Base-by-base conservation (phyloP, 2,113 vertebrate genomes). In the Myrmophylax atrothorax region DNA sequence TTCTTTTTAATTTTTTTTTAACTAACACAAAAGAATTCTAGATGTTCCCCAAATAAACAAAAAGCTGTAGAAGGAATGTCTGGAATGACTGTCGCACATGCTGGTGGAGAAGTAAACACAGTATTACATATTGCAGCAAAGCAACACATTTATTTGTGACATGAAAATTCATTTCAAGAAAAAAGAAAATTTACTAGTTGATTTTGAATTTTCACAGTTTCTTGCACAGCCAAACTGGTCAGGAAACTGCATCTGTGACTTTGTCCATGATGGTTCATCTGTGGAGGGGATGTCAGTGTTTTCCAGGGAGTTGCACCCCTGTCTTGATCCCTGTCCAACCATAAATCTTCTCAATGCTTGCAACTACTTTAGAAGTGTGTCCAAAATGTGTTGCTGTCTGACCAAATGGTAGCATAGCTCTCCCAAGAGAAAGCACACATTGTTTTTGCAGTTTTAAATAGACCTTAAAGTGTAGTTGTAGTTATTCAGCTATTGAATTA, bases 31-130 rank as follows among this genome's bases (percentile, higher is more conserved):
- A 90, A 81, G 10, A 37, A 23, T 89, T 87, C 60, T 89, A 60
- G 77, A 60, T 1, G 1, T 90, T 90, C 59, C 53, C 52, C 37
- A 58, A 85, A 96, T 70, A 96, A 93, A 94, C 76, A 94, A 89
- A 96, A 92, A 89, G 18, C 69, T 90, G 29, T 12, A 37, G 37
- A 72, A 93, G 62, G 89, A 92, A 91, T 94, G 87, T 79, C 74
- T 94, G 96, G 96, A 95, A 95, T 95, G 93, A 77, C 37, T 95
- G 77, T 90, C 31, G 16, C 79, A 72, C 20, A 62, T 81, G 73
- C 73, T 87, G 77, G 18, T 79, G 40, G 33, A 85, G 77, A 35
- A 89, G 24, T 87, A 70, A 89, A 73, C 63, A 9, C 35, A 49
- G 33, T 66, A n/a, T 68, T 85, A 42, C 1, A 3, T 59, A 59